A percentile compares a stretch with the other conserved stretches of the same genome.
phyloP scores from a whole-genome alignment of 2,797 vertebrate species.

The Parauchenoglanis punctatus region DNA sequence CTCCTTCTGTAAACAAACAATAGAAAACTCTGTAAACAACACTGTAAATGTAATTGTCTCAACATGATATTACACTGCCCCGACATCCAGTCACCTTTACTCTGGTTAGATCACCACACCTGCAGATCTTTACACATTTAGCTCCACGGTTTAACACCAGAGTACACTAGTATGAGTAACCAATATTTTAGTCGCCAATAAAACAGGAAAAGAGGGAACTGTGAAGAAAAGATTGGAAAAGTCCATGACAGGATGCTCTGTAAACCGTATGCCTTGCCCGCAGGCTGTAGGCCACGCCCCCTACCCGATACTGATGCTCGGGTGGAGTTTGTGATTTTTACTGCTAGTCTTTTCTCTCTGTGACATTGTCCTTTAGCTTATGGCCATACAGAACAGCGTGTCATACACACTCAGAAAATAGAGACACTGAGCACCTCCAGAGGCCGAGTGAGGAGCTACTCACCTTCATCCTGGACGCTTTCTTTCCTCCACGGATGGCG shows the following conservation, averaged over 20 bases:
- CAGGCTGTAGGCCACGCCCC: background rate
- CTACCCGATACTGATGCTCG: background rate
- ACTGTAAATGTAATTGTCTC: background rate
- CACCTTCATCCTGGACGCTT: slow-evolving; percentile 97
- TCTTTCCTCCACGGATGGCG: slow-evolving; percentile 95
- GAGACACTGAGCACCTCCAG: background rate
- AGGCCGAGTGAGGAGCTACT: background rate
- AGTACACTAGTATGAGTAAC: too few relatives aligned
- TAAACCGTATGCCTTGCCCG: too few relatives aligned
- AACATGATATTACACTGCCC: background rate
- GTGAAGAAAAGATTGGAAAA: too few relatives aligned
- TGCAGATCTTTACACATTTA: too few relatives aligned
- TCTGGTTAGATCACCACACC: too few relatives aligned
- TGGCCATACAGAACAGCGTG: background rate
- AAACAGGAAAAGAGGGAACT: too few relatives aligned
- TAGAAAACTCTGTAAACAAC: background rate
- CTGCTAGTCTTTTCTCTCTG: background rate
- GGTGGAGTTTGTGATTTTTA: background rate
- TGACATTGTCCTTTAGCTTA: background rate
- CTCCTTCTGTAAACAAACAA: slow-evolving; percentile 84
- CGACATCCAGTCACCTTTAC: background rate
- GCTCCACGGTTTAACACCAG: too few relatives aligned
- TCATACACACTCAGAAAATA: background rate
- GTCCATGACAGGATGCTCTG: too few relatives aligned
- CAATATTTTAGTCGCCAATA: too few relatives aligned